Conservation (phyloP, 2,888 invertebrate genomes). For the Anoplius nigerrimus region DNA sequence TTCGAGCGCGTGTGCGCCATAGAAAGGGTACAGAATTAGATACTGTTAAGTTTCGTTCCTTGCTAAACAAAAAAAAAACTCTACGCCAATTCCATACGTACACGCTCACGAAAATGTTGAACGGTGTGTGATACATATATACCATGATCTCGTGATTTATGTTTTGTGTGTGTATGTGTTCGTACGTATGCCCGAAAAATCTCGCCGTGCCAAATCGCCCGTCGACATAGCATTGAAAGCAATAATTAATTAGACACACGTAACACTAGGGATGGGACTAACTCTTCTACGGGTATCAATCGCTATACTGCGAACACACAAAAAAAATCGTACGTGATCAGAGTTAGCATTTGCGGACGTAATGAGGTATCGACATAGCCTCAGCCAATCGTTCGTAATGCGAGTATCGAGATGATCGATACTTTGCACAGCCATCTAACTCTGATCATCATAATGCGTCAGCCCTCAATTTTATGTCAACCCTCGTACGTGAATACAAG, state of each 20-base stretch:
- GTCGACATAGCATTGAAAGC: conserved; percentile 33
- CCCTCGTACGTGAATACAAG: no score
- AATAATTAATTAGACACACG: conserved; percentile 33
- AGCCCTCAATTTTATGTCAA: no score
- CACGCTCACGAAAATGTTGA: no score
- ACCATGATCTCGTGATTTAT: neutral
- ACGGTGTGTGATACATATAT: neutral
- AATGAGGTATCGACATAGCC: no score
- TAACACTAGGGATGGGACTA: conserved; percentile 28
- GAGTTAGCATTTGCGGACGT: conserved; percentile 14
- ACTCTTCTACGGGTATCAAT: conserved; percentile 34
- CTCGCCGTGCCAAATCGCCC: conserved; percentile 29
- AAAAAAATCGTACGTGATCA: conserved; percentile 30
- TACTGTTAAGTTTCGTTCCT: neutral
- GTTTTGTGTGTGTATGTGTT: neutral
- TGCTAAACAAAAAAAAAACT: no score
- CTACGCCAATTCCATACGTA: neutral
- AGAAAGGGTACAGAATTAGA: neutral
- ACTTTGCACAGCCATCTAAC: no score
- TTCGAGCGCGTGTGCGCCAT: neutral
- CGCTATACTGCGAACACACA: conserved; percentile 25
- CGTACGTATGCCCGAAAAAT: conserved; percentile 11
- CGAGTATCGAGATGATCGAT: no score
- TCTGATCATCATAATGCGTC: no score
- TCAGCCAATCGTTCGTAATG: no score